Evolutionary conservation across 2,113 vertebrate genomes (phyloP).

Genomic region (Taxidea taxus): DNA sequence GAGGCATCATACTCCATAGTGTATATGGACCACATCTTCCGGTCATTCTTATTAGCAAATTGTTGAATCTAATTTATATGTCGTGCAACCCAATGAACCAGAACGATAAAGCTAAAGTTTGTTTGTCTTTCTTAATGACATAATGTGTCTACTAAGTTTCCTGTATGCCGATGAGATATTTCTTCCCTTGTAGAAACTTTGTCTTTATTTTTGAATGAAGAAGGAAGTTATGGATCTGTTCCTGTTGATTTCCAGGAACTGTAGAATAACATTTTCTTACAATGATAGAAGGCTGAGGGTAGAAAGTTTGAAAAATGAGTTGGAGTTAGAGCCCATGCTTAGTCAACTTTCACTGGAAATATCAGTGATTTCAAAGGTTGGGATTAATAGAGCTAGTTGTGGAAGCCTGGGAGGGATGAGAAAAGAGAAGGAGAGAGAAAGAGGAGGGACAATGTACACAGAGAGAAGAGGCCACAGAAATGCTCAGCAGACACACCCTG

Average conservation of each 20-base stretch:
- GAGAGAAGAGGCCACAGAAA: not conserved
- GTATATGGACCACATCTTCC: too few relatives aligned
- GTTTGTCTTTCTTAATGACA: not conserved
- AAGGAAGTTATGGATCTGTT: not conserved
- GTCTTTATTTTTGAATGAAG: not conserved
- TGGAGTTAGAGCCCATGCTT: not conserved
- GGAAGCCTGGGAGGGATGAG: too few relatives aligned
- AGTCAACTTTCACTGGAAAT: not conserved
- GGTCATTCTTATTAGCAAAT: not conserved
- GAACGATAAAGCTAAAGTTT: not conserved
- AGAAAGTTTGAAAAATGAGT: not conserved
- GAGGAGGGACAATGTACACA: too few relatives aligned
- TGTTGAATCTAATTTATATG: not conserved
- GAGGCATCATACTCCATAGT: too few relatives aligned
- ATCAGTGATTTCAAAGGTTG: too few relatives aligned
- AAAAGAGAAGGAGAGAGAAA: too few relatives aligned
- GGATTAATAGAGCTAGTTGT: not conserved
- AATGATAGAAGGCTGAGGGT: not conserved
- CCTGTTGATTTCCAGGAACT: accelerated
- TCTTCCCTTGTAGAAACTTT: not conserved
- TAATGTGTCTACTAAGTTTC: not conserved
- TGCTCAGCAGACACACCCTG: not conserved
- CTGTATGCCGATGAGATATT: too few relatives aligned
- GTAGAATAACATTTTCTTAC: accelerated
- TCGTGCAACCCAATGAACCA: not conserved